Base-by-base conservation (phyloP, 2,888 invertebrate species). In the Macrosiphum euphorbiae region DNA sequence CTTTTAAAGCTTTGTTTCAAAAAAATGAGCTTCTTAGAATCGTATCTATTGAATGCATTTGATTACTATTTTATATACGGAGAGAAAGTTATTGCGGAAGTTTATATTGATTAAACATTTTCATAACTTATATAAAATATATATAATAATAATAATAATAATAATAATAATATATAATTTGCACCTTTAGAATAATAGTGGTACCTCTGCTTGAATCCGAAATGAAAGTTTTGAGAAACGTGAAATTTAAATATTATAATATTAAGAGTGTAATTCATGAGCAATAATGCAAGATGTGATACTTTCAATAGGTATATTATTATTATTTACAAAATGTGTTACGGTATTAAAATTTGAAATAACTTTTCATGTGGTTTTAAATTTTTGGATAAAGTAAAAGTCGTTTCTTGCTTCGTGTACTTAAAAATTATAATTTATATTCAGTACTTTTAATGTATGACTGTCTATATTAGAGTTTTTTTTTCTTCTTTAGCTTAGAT, bases 61-160 rank as follows among this genome's bases (percentile, higher is more conserved):
- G n/a, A 67, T 67, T 67, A 90, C 24, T 35, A 67, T 90, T 78
- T 78, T 35, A 67, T 67, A 47, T 24, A 50, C n/a, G 35, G 24
- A 24, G n/a, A 67, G 41, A 35, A 78, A 52, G 52, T 84, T 91
- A 84, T 91, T 84, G 16, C 0, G 8, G 41, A 41, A 91, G 84
- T 91, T 91, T 55, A 26, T 20, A 41, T 55, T 84, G 35, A 84
- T 84, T 55, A 55, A 91, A 91, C 91, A 84, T 41, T 50, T 90
- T 41, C 35, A 90, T 78, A 78, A 50, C 47, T 35, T 24, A 28
- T 52, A 87, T 44, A 67, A 67, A 35, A 35, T 67, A 78, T 67
- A 16, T 67, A n/a, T 67, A 67, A 58, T 58, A 67, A 55, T 24
- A n/a, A 61, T 61, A n/a, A n/a, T n/a, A 16, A n/a, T 67, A 67